Conservation (phyloP, 2,113 vertebrate genomes). For the Rhinoptilus africanus region DNA sequence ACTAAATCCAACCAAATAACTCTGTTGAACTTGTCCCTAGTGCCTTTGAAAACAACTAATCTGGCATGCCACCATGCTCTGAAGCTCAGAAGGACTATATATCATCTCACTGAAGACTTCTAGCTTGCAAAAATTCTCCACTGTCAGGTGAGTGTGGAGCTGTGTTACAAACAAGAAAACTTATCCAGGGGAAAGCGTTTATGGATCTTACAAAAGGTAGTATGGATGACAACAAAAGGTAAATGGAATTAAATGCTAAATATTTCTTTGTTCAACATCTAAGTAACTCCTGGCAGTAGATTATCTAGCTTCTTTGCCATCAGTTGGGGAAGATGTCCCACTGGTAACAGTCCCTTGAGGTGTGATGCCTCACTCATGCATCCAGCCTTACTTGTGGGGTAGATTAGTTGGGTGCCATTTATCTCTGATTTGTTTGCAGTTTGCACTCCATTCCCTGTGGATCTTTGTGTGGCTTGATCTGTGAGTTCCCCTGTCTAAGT, state of each 20-base stretch:
- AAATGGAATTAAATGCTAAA: not conserved
- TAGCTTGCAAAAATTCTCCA: not conserved
- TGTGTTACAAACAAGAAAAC: not conserved
- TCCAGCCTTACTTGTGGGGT: too few relatives aligned
- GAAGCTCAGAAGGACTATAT: not conserved
- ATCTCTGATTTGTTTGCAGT: not conserved
- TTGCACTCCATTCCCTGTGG: not conserved
- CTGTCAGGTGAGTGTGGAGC: not conserved
- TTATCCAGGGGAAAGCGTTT: not conserved
- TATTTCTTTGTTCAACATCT: not conserved
- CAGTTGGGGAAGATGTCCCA: rapidly evolving
- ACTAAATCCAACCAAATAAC: not conserved
- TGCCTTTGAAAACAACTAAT: not conserved
- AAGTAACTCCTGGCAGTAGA: not conserved
- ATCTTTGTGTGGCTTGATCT: not conserved
- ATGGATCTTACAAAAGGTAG: not conserved
- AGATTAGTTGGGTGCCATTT: not conserved
- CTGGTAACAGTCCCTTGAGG: not conserved
- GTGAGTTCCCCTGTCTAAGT: not conserved
- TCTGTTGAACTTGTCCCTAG: not conserved
- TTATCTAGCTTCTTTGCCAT: not conserved
- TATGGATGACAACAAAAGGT: not conserved
- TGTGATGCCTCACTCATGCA: not conserved
- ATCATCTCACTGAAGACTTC: not conserved
- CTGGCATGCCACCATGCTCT: not conserved